phyloP scores from a whole-genome alignment of 2,888 invertebrate genomes.

The Neoascia interrupta region DNA sequence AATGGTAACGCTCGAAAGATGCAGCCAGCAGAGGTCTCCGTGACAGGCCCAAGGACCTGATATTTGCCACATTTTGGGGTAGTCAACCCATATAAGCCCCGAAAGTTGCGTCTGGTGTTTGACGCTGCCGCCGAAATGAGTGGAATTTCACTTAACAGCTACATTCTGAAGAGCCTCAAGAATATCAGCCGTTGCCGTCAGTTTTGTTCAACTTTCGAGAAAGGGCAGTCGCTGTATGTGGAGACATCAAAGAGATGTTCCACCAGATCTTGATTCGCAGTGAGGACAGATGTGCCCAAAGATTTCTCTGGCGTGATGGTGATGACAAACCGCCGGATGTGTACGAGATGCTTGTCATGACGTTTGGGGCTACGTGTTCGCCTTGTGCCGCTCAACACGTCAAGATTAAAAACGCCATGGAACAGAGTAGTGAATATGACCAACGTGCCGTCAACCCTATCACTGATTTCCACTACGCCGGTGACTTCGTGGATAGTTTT shows the following conservation, averaged over 20 bases:
- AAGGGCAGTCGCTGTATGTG: slow-evolving; percentile 61
- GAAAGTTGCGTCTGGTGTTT: no score
- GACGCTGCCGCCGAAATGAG: no score
- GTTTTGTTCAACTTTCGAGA: slow-evolving; percentile 57
- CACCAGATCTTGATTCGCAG: not conserved
- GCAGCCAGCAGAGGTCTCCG: not conserved
- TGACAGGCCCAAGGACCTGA: not conserved
- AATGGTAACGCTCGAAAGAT: slow-evolving; percentile 49
- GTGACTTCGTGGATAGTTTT: no score
- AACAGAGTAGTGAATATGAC: not conserved
- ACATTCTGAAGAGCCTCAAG: slow-evolving; percentile 54
- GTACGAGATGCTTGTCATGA: no score
- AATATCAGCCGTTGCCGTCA: slow-evolving; percentile 46
- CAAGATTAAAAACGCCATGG: not conserved
- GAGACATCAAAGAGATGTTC: no score
- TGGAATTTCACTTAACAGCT: slow-evolving; percentile 47
- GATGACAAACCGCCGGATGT: not conserved
- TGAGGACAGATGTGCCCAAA: not conserved
- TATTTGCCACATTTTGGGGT: not conserved
- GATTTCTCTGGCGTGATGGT: not conserved
- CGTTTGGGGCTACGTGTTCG: no score
- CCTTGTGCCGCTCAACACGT: no score
- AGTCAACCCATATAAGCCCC: slow-evolving; percentile 16
- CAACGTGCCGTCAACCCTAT: slow-evolving; percentile 41
- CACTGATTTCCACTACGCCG: slow-evolving; percentile 26